These are phyloP conservation scores for Oophaga pumilio DNA, from an alignment of 2,113 vertebrate species.

Conservation along the genomic window DNA sequence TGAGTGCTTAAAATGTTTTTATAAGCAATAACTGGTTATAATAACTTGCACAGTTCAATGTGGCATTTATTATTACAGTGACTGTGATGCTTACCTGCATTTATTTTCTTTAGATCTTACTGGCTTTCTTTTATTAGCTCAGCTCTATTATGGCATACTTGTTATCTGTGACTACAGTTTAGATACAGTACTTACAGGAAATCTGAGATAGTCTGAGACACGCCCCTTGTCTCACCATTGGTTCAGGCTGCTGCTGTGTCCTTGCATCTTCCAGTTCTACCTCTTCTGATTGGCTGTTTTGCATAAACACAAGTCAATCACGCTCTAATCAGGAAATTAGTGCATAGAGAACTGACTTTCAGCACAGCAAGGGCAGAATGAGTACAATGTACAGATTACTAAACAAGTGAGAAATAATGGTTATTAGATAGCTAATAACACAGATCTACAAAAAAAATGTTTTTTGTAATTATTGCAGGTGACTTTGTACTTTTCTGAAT, in stretches of 20 bases:
- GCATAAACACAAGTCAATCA: background rate
- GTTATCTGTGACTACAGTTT: background rate
- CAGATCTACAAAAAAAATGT: too few relatives aligned
- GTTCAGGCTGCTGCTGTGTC: background rate
- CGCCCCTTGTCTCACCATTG: background rate
- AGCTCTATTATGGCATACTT: background rate
- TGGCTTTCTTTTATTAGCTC: background rate
- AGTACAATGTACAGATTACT: too few relatives aligned
- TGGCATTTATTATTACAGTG: background rate
- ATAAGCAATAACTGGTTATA: background rate
- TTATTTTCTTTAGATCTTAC: background rate
- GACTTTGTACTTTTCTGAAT: too few relatives aligned
- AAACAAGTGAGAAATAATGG: too few relatives aligned
- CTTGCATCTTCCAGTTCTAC: background rate
- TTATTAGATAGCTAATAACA: background rate
- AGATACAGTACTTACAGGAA: background rate
- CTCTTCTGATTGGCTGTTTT: background rate
- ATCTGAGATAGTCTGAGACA: background rate
- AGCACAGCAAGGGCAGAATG: too few relatives aligned
- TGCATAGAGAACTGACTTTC: too few relatives aligned
- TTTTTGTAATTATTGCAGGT: too few relatives aligned
- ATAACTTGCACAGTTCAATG: background rate
- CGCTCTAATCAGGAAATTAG: background rate
- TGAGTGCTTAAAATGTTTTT: background rate
- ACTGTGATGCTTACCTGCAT: background rate